Conservation (phyloP, 2,113 vertebrate genomes). For the Danio rerio region DNA sequence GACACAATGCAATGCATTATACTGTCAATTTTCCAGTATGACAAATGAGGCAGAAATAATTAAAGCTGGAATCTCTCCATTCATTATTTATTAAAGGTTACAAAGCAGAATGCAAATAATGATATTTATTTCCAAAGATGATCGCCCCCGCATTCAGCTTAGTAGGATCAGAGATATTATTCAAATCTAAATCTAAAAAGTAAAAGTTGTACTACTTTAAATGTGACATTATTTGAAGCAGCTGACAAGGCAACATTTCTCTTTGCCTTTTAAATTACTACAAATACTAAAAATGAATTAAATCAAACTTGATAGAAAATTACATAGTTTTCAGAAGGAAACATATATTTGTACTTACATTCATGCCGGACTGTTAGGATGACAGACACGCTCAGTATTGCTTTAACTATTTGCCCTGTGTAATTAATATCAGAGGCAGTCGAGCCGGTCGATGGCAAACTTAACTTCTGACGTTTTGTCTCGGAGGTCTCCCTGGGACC, state of each 20-base stretch:
- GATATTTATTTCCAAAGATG: background rate
- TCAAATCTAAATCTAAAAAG: too few relatives aligned
- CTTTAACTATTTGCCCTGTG: constrained; percentile 51
- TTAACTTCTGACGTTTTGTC: constrained; percentile 52
- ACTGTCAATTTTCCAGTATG: background rate
- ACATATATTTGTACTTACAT: background rate
- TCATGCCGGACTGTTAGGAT: constrained; percentile 5
- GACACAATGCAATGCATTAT: background rate
- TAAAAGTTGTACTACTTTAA: too few relatives aligned
- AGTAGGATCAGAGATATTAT: too few relatives aligned
- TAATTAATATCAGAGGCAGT: constrained; percentile 53
- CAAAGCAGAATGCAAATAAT: background rate
- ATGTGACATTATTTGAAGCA: too few relatives aligned
- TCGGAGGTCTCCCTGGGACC: constrained; percentile 31
- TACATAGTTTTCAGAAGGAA: background rate
- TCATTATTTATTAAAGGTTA: background rate
- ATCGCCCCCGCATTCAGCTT: background rate
- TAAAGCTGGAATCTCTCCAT: background rate
- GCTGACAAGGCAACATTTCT: too few relatives aligned
- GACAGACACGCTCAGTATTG: constrained; percentile 36
- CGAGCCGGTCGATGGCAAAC: constrained; percentile 50
- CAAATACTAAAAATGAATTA: too few relatives aligned
- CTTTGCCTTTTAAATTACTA: too few relatives aligned
- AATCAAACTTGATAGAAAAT: too few relatives aligned
- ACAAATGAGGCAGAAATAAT: background rate